phyloP scores from a whole-genome alignment of 1,140 invertebrate genomes.

The Leptinotarsa undecemlineata region DNA sequence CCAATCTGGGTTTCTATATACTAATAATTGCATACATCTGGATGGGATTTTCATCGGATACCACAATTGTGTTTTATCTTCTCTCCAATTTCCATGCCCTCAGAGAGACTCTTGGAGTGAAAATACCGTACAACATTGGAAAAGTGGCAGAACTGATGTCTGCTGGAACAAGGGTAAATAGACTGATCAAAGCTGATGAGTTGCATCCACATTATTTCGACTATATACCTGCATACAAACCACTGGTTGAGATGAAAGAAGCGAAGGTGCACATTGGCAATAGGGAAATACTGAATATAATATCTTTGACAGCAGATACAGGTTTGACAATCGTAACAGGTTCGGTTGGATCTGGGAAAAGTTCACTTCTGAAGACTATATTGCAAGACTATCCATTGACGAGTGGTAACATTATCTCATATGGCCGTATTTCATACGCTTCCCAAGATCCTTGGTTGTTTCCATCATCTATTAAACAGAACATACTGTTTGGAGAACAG shows the following conservation, averaged over 20 bases:
- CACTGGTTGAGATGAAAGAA: not conserved
- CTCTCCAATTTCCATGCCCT: constrained; percentile 76
- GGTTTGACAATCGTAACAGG: constrained; percentile 75
- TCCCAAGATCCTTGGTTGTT: constrained; percentile 83
- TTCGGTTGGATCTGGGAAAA: constrained; percentile 82
- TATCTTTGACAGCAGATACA: constrained; percentile 61
- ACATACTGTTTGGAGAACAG: constrained; percentile 66
- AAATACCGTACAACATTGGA: constrained; percentile 71
- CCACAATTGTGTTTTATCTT: constrained; percentile 77
- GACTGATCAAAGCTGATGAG: constrained; percentile 36
- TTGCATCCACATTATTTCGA: constrained; percentile 13
- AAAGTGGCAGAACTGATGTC: constrained; percentile 58
- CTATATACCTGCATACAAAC: not conserved
- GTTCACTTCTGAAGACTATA: constrained; percentile 71
- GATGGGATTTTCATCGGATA: constrained; percentile 68
- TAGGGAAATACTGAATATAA: constrained; percentile 61
- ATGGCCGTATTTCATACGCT: constrained; percentile 72
- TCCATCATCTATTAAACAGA: constrained; percentile 64
- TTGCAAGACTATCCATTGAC: constrained; percentile 70
- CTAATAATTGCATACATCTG: constrained; percentile 75
- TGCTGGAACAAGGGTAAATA: constrained; percentile 31
- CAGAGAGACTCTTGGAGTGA: constrained; percentile 72
- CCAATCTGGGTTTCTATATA: constrained; percentile 59
- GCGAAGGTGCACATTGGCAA: not conserved
- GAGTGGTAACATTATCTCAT: constrained; percentile 62